Base-by-base conservation (phyloP, 2,797 vertebrate genomes). In the Chanos chanos region DNA sequence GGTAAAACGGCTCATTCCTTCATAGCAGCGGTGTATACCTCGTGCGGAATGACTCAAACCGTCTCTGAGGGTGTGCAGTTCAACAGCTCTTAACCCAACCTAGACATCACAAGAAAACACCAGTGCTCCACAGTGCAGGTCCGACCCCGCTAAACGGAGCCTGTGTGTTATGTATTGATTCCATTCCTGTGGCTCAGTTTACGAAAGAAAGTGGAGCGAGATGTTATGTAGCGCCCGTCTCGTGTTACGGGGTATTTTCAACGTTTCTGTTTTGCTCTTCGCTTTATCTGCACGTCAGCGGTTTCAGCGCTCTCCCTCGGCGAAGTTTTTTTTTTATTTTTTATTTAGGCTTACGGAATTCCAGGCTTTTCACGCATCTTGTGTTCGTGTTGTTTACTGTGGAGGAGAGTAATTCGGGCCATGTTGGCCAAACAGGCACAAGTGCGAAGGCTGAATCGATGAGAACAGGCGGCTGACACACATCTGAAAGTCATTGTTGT, bases 401-500 rank as follows among this genome's bases (percentile, higher is more conserved):
- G 62, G 43, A 49, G 12, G 25, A 10, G 31, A 61, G 53, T 72
- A 57, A 71, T 72, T 66, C 61, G 62, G 53, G 7, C 55, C 55
- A 57, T 54, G 49, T 58, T 63, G 48, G 50, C 56, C 39, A 24
- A 63, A 54, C 39, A n/a, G 74, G 41, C 39, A 45, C n/a, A 19
- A 71, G 66, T 65, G 55, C 69, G 68, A 64, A 59, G 65, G 50
- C 51, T 73, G 66, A 64, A 61, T 37, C 61, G 62, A 64, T 61
- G 55, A 55, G 63, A 9, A 13, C 66, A 56, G 60, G 33, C 68
- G 59, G 43, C 61, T 36, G 41, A 53, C 54, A 43, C 60, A 64
- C 67, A 73, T 73, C 61, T 71, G 68, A 68, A 68, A 71, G 57
- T 60, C 64, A 72, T 77, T 59, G 60, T 18, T 19, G 10, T 21